Evolutionary conservation across 1,140 invertebrate genomes (phyloP).

Genomic region (Drosophila subobscura): DNA sequence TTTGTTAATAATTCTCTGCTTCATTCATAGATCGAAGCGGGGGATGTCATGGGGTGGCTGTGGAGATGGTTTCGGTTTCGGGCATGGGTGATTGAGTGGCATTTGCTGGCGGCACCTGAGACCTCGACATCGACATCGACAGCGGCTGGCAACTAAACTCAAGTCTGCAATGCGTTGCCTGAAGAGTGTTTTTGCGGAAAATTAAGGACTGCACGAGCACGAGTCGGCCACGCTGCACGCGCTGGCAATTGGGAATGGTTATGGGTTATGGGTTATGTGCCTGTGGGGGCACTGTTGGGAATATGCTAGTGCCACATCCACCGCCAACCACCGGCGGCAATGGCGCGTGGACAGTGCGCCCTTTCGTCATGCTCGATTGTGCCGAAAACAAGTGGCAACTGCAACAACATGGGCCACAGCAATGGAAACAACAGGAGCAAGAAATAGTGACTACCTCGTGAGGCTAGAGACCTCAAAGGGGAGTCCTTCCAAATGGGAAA

Average conservation of each 20-base stretch:
- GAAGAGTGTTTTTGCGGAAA: constrained; percentile 63
- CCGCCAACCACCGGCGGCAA: constrained; percentile 70
- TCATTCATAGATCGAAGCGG: constrained; percentile 32
- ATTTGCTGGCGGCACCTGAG: constrained; percentile 56
- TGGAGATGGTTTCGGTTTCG: neutral
- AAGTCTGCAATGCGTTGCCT: constrained; percentile 14
- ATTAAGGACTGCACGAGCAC: constrained; percentile 70
- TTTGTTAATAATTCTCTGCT: constrained; percentile 30
- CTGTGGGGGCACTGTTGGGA: constrained; percentile 4
- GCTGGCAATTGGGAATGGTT: constrained; percentile 49
- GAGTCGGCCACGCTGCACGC: constrained; percentile 28
- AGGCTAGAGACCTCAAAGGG: neutral
- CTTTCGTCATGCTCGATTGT: constrained; percentile 79
- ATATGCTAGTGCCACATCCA: constrained; percentile 39
- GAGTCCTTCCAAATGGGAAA: constrained; percentile 28
- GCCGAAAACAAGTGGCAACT: constrained; percentile 73
- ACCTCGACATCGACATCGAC: constrained; percentile 19
- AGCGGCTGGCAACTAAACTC: constrained; percentile 3
- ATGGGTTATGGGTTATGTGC: constrained; percentile 31
- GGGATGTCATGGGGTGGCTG: constrained; percentile 2
- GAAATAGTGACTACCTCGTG: constrained; percentile 18
- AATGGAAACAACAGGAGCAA: constrained; percentile 1
- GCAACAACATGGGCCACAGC: constrained; percentile 23
- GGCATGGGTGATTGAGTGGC: constrained; percentile 33
- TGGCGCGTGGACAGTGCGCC: constrained; percentile 69